Evolutionary conservation across 2,888 invertebrate species (phyloP), one percentile per base, ranked within the genome.

Genomic region (Tetragonula carbonaria): DNA sequence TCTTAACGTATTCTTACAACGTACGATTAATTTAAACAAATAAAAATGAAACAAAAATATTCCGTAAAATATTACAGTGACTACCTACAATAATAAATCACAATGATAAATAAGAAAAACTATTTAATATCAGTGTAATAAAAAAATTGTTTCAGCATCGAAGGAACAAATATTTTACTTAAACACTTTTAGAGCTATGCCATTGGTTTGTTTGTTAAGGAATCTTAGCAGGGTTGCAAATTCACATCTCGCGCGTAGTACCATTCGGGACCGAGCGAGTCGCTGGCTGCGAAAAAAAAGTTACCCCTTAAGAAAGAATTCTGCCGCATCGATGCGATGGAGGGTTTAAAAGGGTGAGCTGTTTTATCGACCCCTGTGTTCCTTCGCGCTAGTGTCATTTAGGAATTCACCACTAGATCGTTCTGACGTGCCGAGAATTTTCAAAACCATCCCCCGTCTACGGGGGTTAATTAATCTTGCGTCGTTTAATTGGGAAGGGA

Each of bases 251-350:
- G 50, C 76, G 23, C n/a, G 23, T 86, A 72, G 87, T 90, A 87
- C 89, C 80, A 59, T 75, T 18, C 21, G 38, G 23, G 72, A 68
- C 87, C 80, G 77, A 85, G 73, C 8, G 86, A 66, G 86, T 88
- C 91, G 92, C 90, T 88, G 84, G 74, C 57, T 72, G 77, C 85
- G 89, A 88, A 91, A 91, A 87, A 92, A 92, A 93, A 88, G 92
- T 91, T 92, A 90, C 93, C 89, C 85, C 76, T 80, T 53, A 81
- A 84, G 90, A 92, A 93, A 92, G 93, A 92, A 91, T 90, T 89
- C 93, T 93, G 85, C 93, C 84, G 73, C 91, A 92, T 93, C 93
- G 94, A 92, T 93, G 71, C 75, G 81, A 90, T 89, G 82, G 82
- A 75, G 88, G 86, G 86, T 74, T 38, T 73, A 4, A 80, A 82